A percentile compares a stretch with the other conserved stretches of the same genome.
Conservation (phyloP, 2,113 vertebrate genomes). For the Gymnobelideus leadbeateri region DNA sequence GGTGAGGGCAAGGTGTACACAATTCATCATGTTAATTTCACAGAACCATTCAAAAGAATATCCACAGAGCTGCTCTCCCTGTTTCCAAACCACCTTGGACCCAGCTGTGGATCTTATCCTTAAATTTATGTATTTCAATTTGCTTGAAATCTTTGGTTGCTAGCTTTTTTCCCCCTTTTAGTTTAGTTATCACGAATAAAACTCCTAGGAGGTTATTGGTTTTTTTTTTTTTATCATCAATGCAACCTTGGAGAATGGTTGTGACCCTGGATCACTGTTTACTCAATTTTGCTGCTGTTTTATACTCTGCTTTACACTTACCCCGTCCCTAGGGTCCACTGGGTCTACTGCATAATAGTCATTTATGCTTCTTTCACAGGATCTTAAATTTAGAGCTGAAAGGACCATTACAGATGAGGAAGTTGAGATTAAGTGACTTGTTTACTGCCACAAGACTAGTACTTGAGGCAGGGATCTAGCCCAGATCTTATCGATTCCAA, state of each 20-base stretch:
- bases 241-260: not conserved
- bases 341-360: not conserved
- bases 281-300: not conserved
- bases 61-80: not conserved
- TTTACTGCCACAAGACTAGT: not conserved
- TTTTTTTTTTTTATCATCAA: not conserved
- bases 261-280: not conserved
- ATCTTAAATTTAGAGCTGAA: not conserved
- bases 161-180: not conserved
- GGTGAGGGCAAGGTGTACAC: not conserved
- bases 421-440: not conserved
- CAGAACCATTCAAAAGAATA: not conserved
- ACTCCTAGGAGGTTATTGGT: not conserved
- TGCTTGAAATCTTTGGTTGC: not conserved
- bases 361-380: not conserved
- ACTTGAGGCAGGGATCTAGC: not conserved
- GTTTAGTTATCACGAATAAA: not conserved
- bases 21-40: not conserved
- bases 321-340: not conserved
- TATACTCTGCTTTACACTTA: not conserved
- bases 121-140: not conserved
- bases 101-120: not conserved
- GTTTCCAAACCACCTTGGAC: not conserved
- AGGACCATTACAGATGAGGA: not conserved
- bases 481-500: not conserved